Evolutionary conservation across 2,113 vertebrate species (phyloP).

Genomic region (Furnarius figulus): DNA sequence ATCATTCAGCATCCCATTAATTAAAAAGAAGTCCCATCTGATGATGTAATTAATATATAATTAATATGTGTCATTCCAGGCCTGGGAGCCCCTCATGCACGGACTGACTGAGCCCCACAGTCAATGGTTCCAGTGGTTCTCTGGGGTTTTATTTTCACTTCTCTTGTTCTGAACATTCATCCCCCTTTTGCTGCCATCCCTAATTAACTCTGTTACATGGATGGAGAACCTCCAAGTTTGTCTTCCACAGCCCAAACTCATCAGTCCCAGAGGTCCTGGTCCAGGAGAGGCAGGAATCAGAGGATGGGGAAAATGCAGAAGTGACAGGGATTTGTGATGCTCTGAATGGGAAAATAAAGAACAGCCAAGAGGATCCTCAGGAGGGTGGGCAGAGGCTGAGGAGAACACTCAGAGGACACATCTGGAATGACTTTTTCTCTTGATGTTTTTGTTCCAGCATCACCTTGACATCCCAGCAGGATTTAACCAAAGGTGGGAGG

Average conservation of each 20-base stretch:
- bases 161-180: background rate
- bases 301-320: background rate
- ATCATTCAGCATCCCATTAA: background rate
- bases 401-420: rapidly evolving
- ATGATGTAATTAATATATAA: background rate
- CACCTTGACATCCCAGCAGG: background rate
- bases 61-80: background rate
- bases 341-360: background rate
- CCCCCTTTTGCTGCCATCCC: background rate
- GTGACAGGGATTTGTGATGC: background rate
- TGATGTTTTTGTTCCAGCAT: background rate
- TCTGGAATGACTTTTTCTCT: background rate
- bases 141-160: background rate
- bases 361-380: background rate
- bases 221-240: background rate
- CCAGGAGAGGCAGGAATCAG: background rate
- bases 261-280: background rate
- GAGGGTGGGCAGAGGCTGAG: background rate
- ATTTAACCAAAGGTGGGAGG: background rate
- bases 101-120: rapidly evolving
- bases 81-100: rapidly evolving
- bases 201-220: rapidly evolving
- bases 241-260: background rate
- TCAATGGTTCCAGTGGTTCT: background rate
- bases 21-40: background rate